Base-by-base conservation (phyloP, 2,888 invertebrate species). In the Pyrgus malvae region DNA sequence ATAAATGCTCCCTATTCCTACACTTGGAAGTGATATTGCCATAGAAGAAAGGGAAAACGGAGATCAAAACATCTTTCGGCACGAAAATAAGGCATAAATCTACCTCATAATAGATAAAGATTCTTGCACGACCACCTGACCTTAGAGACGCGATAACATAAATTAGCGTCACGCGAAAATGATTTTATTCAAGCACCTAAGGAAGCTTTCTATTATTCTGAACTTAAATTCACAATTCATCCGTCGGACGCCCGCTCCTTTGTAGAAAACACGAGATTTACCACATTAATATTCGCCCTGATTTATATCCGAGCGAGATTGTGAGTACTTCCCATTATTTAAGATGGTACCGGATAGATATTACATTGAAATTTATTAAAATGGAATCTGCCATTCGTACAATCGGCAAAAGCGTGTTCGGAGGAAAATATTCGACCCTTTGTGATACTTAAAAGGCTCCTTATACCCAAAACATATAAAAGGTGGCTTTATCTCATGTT, bases 211-310 rank as follows among this genome's bases (percentile, higher is more conserved):
- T 51, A 44, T 50, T 50, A 50, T 50, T 23, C 51, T 37, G 19
- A 37, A 51, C 51, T 51, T 51, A 51, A 51, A 51, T 19, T 12
- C 35, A 25, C 44, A 31, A 44, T 41, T 37, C 33, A 44, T 51
- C 51, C 42, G 42, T 51, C 44, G 51, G 42, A 19, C 35, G n/a
- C n/a, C n/a, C n/a, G n/a, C n/a, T n/a, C n/a, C n/a, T n/a, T n/a
- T n/a, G n/a, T n/a, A n/a, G 37, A 44, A 51, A 51, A 51, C 51
- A 51, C 51, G 51, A 40, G 50, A 51, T 51, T 51, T 44, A 51
- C 42, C 51, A 59, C 63, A 64, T 64, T 64, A 63, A 64, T 66
- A 63, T 63, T 59, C 58, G 54, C 33, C 54, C 54, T 66, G 59
- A 66, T 66, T 64, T 66, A 66, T 66, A 54, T 60, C 57, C 58